These are phyloP conservation scores for Philotrypesis tridentata DNA, from an alignment of 1,140 invertebrate species.

Conservation along the genomic window DNA sequence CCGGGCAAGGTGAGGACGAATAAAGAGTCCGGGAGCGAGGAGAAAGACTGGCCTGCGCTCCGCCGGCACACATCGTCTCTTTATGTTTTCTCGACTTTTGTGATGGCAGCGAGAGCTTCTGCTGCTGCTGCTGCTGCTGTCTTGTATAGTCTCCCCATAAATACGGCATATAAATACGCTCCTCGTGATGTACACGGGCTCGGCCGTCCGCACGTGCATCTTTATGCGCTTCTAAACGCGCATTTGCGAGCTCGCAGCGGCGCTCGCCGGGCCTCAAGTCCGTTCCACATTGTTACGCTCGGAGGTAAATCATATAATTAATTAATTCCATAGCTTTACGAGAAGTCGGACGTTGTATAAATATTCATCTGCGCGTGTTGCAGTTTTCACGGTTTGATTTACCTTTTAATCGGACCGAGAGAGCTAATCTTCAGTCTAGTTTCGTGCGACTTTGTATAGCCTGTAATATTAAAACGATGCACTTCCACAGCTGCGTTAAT, in stretches of 20 bases:
- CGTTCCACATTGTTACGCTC: too few species aligned
- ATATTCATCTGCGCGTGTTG: too few species aligned
- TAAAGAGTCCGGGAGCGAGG: background rate
- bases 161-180: slow-evolving; percentile 29
- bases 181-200: background rate
- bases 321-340: too few species aligned
- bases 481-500: too few species aligned
- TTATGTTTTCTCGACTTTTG: slow-evolving; percentile 12
- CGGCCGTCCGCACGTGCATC: slow-evolving; percentile 12
- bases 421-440: too few species aligned
- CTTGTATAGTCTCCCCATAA: slow-evolving; percentile 8
- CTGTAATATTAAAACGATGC: too few species aligned
- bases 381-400: too few species aligned
- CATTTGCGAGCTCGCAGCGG: slow-evolving; percentile 16
- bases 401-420: too few species aligned
- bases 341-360: too few species aligned
- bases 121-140: background rate
- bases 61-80: background rate
- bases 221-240: slow-evolving; percentile 14
- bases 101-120: slow-evolving; percentile 2
- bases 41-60: slow-evolving; percentile 4
- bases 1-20: slow-evolving; percentile 25
- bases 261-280: too few species aligned
- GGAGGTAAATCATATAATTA: too few species aligned
- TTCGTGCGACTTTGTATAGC: too few species aligned